Base-by-base conservation (phyloP, 1,140 invertebrate species). In the Drosophila grimshawi region DNA sequence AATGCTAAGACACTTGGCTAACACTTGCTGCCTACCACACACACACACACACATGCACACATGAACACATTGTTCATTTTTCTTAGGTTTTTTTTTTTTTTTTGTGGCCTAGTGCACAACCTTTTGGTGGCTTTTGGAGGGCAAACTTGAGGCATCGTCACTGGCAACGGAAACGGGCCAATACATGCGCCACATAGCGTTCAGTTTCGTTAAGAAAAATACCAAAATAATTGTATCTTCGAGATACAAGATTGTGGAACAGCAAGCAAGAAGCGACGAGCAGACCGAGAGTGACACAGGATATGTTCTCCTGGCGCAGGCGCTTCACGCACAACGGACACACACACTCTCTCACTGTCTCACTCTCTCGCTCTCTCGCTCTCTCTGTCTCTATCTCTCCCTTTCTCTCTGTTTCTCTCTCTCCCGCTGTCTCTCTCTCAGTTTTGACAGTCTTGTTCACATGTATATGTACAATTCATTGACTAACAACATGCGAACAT, bases 91-190 rank as follows among this genome's bases (percentile, higher is more conserved):
- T 33, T 48, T 46, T 64, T 37, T 6, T 60, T 68, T 52, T 46
- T 76, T 51, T 78, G 35, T 86, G 37, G 67, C 67, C 74, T 72
- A 52, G 56, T 64, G 61, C 71, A 67, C 83, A 82, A 88, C 80
- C 78, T 86, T 86, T 88, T 86, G 71, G 53, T 82, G 83, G 76
- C 79, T 76, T 86, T 86, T 86, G 79, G 83, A 86, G 82, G 82
- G 82, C 83, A 88, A 86, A 88, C 76, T 79, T 76, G 30, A 49
- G 45, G 55, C 60, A 59, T n/a, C 11, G 46, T 41, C 46, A 4
- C 10, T 43, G 10, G 10, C 39, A 43, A n/a, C 32, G 11, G 29
- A 11, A 45, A 55, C n/a, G 30, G 52, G 11, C 33, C 46, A 59
- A 67, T 37, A 66, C 11, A 59, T 48, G 43, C 30, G 29, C 45